Evolutionary conservation across 2,113 vertebrate species (phyloP).

Genomic region (Dendrocopos noguchii): DNA sequence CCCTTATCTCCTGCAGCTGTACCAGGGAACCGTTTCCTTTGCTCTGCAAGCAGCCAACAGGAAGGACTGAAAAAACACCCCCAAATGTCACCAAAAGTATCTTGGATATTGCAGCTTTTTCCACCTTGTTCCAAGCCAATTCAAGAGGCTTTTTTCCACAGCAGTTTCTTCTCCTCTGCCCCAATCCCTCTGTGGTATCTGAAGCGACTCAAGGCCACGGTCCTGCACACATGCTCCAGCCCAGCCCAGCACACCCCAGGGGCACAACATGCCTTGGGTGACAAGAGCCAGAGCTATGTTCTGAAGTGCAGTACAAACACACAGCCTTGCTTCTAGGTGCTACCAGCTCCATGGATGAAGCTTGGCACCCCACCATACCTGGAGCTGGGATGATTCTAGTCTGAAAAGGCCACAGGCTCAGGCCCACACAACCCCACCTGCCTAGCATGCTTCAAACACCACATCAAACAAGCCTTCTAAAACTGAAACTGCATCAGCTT

Average conservation of each 20-base stretch:
- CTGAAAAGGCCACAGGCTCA: background rate
- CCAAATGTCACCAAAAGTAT: no score
- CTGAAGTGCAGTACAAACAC: background rate
- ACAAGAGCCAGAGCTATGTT: background rate
- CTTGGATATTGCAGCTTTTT: background rate
- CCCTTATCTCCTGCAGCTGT: background rate
- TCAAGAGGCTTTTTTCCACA: background rate
- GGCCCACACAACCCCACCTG: background rate
- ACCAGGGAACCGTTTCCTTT: background rate
- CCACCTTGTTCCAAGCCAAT: background rate
- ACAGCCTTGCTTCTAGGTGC: background rate
- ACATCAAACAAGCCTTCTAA: background rate
- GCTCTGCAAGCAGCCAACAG: background rate
- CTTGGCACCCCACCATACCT: background rate
- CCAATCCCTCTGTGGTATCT: background rate
- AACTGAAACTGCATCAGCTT: background rate
- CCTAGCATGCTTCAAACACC: background rate
- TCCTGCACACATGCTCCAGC: background rate
- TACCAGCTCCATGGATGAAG: accelerated
- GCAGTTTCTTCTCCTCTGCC: background rate
- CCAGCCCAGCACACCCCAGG: background rate
- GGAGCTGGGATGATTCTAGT: accelerated
- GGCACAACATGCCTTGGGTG: background rate
- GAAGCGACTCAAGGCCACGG: background rate
- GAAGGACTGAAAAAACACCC: no score